These are phyloP conservation scores for Eledone cirrhosa DNA, from an alignment of 2,888 invertebrate species.

Conservation along the genomic window DNA sequence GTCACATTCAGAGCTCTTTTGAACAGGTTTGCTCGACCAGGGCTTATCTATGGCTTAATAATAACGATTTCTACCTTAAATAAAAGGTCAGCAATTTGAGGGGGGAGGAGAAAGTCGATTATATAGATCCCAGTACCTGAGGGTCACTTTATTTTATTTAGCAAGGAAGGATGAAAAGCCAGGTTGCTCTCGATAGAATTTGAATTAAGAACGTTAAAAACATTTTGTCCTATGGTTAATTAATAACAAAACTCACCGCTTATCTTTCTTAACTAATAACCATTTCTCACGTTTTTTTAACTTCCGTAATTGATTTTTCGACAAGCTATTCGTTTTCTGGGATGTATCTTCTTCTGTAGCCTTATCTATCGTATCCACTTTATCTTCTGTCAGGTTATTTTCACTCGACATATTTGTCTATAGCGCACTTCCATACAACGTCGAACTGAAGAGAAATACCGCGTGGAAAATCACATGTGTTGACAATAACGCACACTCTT, in stretches of 20 bases:
- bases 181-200: too few relatives aligned
- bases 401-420: background rate
- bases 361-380: too few relatives aligned
- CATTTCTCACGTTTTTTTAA: conserved; percentile 75
- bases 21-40: too few relatives aligned
- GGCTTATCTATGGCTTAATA: too few relatives aligned
- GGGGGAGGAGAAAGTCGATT: too few relatives aligned
- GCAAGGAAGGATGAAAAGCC: too few relatives aligned
- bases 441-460: background rate
- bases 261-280: conserved; percentile 46
- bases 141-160: too few relatives aligned
- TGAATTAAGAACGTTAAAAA: too few relatives aligned
- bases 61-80: too few relatives aligned
- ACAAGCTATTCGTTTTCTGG: conserved; percentile 42
- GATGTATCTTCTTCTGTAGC: background rate
- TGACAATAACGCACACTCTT: background rate
- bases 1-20: too few relatives aligned
- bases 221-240: background rate
- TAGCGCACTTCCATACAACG: background rate
- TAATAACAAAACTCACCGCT: conserved; percentile 41
- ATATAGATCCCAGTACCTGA: too few relatives aligned
- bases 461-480: background rate
- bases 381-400: background rate
- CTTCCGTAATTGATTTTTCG: conserved; percentile 76
- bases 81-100: too few relatives aligned